Conservation (phyloP, 2,888 invertebrate species). For the Mythimna ferrago region DNA sequence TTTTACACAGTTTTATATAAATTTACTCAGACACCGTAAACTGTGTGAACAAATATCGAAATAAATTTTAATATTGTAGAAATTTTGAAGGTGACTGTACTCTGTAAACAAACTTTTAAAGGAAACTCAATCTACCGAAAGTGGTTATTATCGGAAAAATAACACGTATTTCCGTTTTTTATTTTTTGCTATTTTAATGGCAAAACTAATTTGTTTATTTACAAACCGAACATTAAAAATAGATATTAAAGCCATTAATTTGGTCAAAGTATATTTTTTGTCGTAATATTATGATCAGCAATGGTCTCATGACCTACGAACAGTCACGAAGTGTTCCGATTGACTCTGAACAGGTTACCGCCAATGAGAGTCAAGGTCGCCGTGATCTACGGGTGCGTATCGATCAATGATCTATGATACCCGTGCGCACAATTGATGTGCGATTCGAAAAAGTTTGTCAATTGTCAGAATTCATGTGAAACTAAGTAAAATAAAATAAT, state of each 20-base stretch:
- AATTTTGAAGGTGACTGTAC: slow-evolving; percentile 50
- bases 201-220: slow-evolving; percentile 48
- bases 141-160: background rate
- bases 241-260: slow-evolving; percentile 54
- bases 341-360: slow-evolving; percentile 71
- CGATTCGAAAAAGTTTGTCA: slow-evolving; percentile 29
- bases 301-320: slow-evolving; percentile 68
- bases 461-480: slow-evolving; percentile 9
- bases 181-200: slow-evolving; percentile 32
- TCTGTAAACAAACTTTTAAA: slow-evolving; percentile 26
- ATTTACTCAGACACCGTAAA: slow-evolving; percentile 37
- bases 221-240: slow-evolving; percentile 43
- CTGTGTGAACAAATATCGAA: slow-evolving; percentile 49
- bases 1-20: slow-evolving; percentile 45
- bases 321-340: slow-evolving; percentile 74
- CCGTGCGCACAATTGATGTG: slow-evolving; percentile 54
- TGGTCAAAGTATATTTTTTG: slow-evolving; percentile 55
- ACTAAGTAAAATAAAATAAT: background rate
- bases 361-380: slow-evolving; percentile 83
- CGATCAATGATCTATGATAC: slow-evolving; percentile 79
- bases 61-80: slow-evolving; percentile 36
- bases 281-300: slow-evolving; percentile 69
- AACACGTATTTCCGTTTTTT: slow-evolving; percentile 30
- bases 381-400: slow-evolving; percentile 77
- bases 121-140: slow-evolving; percentile 23